Evolutionary conservation across 64 coral and sea anemone species (phyloP).

Genomic region (Montipora capricornis): DNA sequence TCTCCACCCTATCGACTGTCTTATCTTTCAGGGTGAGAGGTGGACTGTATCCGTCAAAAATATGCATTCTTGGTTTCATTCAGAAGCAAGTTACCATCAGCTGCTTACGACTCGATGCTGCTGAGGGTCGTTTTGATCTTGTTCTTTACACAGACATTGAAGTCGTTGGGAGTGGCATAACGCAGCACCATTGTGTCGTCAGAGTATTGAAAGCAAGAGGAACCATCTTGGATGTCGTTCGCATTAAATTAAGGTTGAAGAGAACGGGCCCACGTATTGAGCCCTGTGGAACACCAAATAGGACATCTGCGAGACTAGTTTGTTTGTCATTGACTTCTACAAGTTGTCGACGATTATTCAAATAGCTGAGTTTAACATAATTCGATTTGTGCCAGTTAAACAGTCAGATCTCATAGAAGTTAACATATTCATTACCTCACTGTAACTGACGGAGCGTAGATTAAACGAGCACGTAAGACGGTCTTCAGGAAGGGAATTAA

Average conservation of each 20-base stretch:
- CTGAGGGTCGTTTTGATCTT: constrained; percentile 11
- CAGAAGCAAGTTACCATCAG: constrained; percentile 23
- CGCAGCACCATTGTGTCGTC: no score
- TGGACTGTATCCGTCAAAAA: not conserved
- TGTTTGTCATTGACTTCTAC: constrained; percentile 49
- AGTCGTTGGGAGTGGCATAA: not conserved
- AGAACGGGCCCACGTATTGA: constrained; percentile 47
- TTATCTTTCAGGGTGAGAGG: constrained; percentile 1
- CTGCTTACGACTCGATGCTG: constrained; percentile 1
- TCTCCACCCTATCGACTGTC: no score
- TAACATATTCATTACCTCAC: constrained; percentile 36
- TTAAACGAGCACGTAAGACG: not conserved
- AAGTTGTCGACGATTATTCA: constrained; percentile 22
- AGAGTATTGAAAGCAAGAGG: no score
- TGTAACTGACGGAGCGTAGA: constrained; percentile 19
- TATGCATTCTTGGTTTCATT: constrained; percentile 51
- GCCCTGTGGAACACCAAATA: constrained; percentile 52
- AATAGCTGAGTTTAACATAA: constrained; percentile 13
- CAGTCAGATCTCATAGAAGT: constrained; percentile 30
- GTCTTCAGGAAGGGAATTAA: constrained; percentile 35
- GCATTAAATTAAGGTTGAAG: constrained; percentile 28
- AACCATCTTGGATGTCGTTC: not conserved
- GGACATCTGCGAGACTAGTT: not conserved
- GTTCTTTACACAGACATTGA: not conserved
- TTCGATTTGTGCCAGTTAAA: not conserved